phyloP scores from a whole-genome alignment of 2,888 invertebrate species.

The Autographa gamma region DNA sequence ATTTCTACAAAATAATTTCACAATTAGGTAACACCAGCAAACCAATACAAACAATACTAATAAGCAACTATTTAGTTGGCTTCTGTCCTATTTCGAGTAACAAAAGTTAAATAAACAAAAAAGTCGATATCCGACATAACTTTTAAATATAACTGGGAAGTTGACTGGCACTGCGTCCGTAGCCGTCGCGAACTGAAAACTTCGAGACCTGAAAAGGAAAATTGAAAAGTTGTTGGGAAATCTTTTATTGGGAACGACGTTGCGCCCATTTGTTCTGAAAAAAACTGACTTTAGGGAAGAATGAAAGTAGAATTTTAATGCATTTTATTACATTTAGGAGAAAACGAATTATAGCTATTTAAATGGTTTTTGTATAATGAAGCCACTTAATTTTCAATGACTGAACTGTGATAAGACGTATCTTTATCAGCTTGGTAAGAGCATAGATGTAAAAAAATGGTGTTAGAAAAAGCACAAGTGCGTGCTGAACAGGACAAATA shows the following conservation, averaged over 20 bases:
- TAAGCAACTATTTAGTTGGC: too few species aligned
- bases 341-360: neutral
- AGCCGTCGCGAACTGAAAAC: constrained; percentile 13
- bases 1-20: too few species aligned
- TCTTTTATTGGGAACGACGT: constrained; percentile 3
- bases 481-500: too few species aligned
- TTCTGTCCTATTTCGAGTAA: neutral
- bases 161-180: constrained; percentile 1
- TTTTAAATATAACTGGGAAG: constrained; percentile 2
- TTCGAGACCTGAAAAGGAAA: neutral
- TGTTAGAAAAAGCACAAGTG: too few species aligned
- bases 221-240: constrained; percentile 11
- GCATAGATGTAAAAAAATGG: too few species aligned
- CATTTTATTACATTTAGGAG: constrained; percentile 38
- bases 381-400: too few species aligned
- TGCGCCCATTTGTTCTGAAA: neutral
- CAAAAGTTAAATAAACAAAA: neutral
- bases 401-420: neutral
- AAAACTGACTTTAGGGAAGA: neutral
- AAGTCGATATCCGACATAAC: neutral
- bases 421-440: neutral
- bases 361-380: too few species aligned
- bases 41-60: too few species aligned
- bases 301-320: neutral
- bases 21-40: too few species aligned